Evolutionary conservation across 2,888 invertebrate genomes (phyloP), one percentile per base, ranked within the genome.

Genomic region (Molanna angustata): DNA sequence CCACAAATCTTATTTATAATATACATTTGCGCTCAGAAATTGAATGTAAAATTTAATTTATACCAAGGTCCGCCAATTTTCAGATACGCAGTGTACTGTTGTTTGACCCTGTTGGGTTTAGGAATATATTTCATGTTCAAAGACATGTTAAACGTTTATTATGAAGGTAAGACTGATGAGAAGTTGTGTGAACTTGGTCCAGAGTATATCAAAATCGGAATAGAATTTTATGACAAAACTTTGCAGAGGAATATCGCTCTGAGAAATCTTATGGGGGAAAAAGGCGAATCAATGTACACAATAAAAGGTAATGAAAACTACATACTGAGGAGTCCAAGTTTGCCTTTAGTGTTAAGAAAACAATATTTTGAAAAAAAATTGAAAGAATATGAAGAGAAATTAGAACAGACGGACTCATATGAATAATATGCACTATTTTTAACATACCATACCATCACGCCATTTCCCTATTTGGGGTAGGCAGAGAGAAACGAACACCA

Each of bases 161-260:
- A 76, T 65, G 91, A 92, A 66, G 69, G 72, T 6, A 60, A 72
- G 9, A 78, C 81, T 16, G 91, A 93, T 66, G 70, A 78, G 49
- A 68, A 73, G 57, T 70, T 92, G 16, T 78, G 80, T 57, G 67
- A 76, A 21, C 65, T 85, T 50, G 83, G 83, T 33, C 69, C 73
- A 33, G 74, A 83, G 37, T 89, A 84, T 66, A 70, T 84, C 7
- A 77, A 84, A 64, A 89, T 90, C 41, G 93, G 90, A 2, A 71
- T 83, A 21, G 84, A 86, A 66, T 93, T 81, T 71, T 93, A 91
- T 66, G 79, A 80, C 19, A 90, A 89, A 71, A 66, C 82, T 19
- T 65, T 89, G 32, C 72, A 83, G 61, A 81, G 87, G 65, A 93
- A 93, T 68, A 79, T 83, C 62, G 88, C 89, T 0, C 67, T 91